Percentiles rank a stretch among this genome's conserved stretches.
Conservation (phyloP, 2,113 vertebrate species). For the Hippocampus abdominalis region DNA sequence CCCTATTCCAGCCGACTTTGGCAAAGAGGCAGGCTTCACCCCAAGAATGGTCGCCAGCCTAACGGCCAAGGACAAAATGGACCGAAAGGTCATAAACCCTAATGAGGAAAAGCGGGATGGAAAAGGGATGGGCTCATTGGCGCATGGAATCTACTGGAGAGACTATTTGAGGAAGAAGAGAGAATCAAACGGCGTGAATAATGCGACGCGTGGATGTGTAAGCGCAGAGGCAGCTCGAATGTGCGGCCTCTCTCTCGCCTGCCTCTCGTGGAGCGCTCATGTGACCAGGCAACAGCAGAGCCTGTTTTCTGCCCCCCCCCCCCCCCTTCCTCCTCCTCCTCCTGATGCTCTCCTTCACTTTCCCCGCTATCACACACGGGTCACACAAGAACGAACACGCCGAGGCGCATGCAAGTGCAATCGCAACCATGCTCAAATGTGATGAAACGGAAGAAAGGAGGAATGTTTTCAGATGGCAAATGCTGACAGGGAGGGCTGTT, state of each 20-base stretch:
- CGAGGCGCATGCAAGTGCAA: slow-evolving; percentile 13
- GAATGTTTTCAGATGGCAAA: slow-evolving; percentile 44
- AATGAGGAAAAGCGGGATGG: too few relatives aligned
- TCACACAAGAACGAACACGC: slow-evolving; percentile 28
- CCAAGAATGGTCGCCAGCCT: too few relatives aligned
- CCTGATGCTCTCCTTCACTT: slow-evolving; percentile 22
- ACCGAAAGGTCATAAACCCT: too few relatives aligned
- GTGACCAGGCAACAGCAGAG: slow-evolving; percentile 58
- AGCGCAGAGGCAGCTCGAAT: not conserved
- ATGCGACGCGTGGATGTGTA: not conserved
- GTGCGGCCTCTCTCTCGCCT: slow-evolving; percentile 8
- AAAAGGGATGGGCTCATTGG: not conserved
- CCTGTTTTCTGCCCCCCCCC: slow-evolving; percentile 32
- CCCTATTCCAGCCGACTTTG: too few relatives aligned
- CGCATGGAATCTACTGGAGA: not conserved
- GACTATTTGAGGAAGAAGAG: not conserved
- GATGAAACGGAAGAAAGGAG: not conserved
- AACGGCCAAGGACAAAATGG: too few relatives aligned
- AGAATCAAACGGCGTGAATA: not conserved
- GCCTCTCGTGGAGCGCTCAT: slow-evolving; percentile 54
- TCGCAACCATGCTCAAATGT: not conserved
- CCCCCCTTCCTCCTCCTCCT: not conserved
- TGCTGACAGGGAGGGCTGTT: slow-evolving; percentile 24
- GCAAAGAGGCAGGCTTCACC: too few relatives aligned
- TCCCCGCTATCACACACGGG: slow-evolving; percentile 29